These are phyloP conservation scores for Oenanthe melanoleuca DNA, from an alignment of 2,113 vertebrate species.

Conservation along the genomic window DNA sequence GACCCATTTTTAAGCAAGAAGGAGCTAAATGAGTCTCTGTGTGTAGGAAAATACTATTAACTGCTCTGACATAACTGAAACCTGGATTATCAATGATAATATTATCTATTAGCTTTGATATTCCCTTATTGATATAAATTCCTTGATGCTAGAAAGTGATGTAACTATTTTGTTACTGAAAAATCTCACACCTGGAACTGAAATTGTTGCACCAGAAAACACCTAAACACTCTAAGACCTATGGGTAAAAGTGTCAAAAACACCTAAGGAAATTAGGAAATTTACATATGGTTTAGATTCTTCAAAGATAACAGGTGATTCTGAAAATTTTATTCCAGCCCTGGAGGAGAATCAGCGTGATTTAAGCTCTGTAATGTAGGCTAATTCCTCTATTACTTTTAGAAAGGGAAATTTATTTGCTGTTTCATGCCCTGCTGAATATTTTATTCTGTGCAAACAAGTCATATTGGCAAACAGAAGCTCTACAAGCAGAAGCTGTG, in stretches of 20 bases:
- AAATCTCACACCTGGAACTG: not conserved
- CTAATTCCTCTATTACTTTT: slow-evolving; percentile 30
- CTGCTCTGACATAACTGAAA: not conserved
- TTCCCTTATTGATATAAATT: not conserved
- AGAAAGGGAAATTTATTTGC: slow-evolving; percentile 43
- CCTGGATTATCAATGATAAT: not conserved
- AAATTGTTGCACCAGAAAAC: not conserved
- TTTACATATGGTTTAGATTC: slow-evolving; percentile 53
- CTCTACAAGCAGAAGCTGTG: not conserved
- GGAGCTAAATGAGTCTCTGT: not conserved
- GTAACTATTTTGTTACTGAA: not conserved
- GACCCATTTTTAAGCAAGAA: not conserved
- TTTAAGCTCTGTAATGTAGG: slow-evolving; percentile 25
- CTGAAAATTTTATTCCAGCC: slow-evolving; percentile 36
- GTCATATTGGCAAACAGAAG: not conserved
- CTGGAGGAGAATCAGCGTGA: slow-evolving; percentile 28
- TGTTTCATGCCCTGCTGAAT: not conserved
- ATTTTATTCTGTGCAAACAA: slow-evolving; percentile 35
- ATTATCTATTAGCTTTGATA: not conserved
- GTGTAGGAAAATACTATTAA: not conserved
- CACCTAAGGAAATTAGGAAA: slow-evolving; percentile 23
- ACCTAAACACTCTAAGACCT: not conserved
- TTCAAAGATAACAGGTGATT: slow-evolving; percentile 40
- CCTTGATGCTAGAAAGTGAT: not conserved
- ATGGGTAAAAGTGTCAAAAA: not conserved